Conservation (phyloP, 1,140 invertebrate species). For the Agraylea sexmaculata region DNA sequence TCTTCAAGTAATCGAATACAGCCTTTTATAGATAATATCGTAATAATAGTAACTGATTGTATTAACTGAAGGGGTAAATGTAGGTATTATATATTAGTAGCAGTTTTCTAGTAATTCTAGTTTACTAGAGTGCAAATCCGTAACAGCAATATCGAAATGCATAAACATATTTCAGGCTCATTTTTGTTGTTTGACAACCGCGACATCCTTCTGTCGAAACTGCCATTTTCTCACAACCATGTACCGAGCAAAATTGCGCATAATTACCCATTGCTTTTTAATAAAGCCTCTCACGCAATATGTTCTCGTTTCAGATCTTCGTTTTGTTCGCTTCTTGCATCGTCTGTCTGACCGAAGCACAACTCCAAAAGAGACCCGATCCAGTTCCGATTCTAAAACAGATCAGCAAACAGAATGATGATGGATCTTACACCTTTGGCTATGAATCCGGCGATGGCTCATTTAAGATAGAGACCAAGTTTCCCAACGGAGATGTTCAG, state of each 20-base stretch:
- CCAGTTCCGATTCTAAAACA: conserved; percentile 59
- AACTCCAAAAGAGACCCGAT: conserved; percentile 38
- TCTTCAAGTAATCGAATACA: no score
- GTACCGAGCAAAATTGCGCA: neutral
- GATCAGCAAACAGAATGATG: conserved; percentile 67
- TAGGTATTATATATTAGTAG: no score
- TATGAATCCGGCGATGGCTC: conserved; percentile 84
- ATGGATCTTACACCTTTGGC: conserved; percentile 77
- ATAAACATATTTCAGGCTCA: neutral
- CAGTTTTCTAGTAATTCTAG: no score
- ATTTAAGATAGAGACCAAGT: conserved; percentile 85
- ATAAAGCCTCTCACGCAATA: no score
- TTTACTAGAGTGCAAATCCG: neutral
- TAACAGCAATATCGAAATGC: neutral
- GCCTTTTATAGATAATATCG: no score
- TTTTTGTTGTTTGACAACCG: neutral
- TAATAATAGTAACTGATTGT: no score
- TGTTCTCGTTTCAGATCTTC: neutral
- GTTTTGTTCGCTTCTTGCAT: neutral
- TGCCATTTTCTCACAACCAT: neutral
- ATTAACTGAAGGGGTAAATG: no score
- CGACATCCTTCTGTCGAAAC: neutral
- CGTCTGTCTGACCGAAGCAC: conserved; percentile 10
- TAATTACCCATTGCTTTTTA: no score
- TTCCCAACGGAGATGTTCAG: conserved; percentile 66